These are phyloP conservation scores for Pipistrellus nathusii DNA, from an alignment of 2,797 vertebrate species.

Conservation along the genomic window DNA sequence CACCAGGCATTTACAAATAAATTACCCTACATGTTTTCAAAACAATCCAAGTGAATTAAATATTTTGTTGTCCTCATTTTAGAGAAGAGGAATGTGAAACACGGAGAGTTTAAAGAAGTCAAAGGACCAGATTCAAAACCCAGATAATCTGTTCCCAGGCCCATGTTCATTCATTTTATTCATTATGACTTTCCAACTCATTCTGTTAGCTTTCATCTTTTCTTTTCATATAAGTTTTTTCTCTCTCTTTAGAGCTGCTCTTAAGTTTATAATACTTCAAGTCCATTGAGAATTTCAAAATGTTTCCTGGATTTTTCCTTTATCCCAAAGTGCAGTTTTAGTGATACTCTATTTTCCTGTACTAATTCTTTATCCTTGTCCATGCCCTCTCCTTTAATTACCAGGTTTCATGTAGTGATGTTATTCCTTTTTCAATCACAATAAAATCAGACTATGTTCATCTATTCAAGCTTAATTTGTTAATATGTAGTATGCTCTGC, in stretches of 20 bases:
- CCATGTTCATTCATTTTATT: background rate
- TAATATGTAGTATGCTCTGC: background rate
- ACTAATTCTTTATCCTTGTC: background rate
- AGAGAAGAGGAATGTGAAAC: background rate
- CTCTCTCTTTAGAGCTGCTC: background rate
- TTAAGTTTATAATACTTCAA: background rate
- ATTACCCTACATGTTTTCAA: background rate
- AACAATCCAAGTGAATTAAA: background rate
- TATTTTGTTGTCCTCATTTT: background rate
- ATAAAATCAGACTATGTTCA: background rate
- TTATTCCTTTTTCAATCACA: background rate
- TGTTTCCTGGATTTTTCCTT: background rate
- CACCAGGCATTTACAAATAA: background rate
- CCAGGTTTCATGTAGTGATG: background rate
- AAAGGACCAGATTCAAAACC: background rate
- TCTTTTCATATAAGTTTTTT: background rate
- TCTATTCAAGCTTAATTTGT: background rate
- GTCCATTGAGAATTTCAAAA: background rate
- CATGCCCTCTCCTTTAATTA: background rate
- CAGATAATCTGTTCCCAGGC: background rate
- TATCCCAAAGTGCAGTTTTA: background rate
- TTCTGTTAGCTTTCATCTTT: background rate
- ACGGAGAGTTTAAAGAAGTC: background rate
- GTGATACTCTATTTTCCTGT: background rate
- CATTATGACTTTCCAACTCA: background rate